Evolutionary conservation across 2,113 vertebrate species (phyloP).

Genomic region (Tilapia sparmanii): DNA sequence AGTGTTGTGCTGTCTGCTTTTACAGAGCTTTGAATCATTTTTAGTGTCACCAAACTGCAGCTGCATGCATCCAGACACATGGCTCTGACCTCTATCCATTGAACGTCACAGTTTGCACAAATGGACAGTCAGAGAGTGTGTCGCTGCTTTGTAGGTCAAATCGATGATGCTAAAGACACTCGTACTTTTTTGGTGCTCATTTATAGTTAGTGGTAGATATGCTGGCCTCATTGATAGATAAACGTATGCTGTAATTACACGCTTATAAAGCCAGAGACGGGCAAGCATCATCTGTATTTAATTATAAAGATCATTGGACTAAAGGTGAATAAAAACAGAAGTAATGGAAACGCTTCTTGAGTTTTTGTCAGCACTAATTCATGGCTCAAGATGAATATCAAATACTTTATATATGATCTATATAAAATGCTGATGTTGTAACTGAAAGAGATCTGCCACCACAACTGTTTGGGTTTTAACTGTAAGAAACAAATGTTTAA

Average conservation of each 20-base stretch:
- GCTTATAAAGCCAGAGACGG: neutral
- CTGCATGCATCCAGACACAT: neutral
- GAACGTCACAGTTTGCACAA: neutral
- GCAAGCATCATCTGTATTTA: neutral
- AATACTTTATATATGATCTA: neutral
- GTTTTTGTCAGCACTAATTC: neutral
- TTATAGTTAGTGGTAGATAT: neutral
- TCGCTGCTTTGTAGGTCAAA: conserved; percentile 23
- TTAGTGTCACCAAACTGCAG: neutral
- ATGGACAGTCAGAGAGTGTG: neutral
- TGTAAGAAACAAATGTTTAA: neutral
- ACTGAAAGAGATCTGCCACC: neutral
- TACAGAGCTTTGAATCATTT: neutral
- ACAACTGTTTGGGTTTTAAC: neutral
- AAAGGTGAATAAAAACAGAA: neutral
- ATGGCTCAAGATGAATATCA: neutral
- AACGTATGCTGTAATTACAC: neutral
- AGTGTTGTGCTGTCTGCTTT: neutral
- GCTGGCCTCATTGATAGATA: neutral
- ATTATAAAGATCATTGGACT: neutral
- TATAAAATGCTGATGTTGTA: neutral
- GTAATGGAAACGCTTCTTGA: neutral
- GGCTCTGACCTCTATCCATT: conserved; percentile 3
- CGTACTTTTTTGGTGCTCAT: neutral
- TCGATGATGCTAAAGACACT: neutral